phyloP scores from a whole-genome alignment of 2,113 vertebrate genomes.

The Amphiprion percula region DNA sequence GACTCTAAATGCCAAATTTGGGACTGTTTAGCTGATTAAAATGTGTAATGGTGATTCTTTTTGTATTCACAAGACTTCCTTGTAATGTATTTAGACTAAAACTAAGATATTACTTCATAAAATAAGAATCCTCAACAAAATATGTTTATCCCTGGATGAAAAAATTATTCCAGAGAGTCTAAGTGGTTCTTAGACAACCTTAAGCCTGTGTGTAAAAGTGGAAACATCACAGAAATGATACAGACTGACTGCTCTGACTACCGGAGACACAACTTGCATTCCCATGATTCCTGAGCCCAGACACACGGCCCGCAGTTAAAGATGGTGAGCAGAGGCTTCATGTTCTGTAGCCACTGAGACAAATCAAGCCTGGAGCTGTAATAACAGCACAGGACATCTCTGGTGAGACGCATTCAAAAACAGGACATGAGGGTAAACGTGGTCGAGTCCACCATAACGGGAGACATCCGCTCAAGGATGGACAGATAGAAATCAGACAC shows the following conservation, averaged over 20 bases:
- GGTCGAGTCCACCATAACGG: conserved; percentile 42
- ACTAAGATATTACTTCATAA: neutral
- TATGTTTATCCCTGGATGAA: conserved; percentile 2
- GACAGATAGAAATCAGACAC: conserved; percentile 8
- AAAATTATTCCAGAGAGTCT: neutral
- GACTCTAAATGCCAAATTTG: neutral
- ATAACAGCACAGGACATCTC: conserved; percentile 50
- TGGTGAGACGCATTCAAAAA: conserved; percentile 39
- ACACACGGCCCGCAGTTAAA: conserved; percentile 3
- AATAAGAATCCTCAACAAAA: conserved; percentile 2
- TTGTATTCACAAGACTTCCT: neutral
- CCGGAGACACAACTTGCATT: conserved; percentile 50
- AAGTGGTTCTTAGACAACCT: conserved; percentile 5
- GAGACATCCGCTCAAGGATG: conserved; percentile 38
- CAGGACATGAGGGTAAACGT: conserved; percentile 56
- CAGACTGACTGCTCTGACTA: conserved; percentile 35
- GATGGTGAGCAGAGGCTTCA: conserved; percentile 12
- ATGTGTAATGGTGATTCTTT: conserved; percentile 1
- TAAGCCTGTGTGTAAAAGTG: conserved; percentile 12
- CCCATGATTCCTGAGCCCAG: conserved; percentile 45
- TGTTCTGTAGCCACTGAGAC: conserved; percentile 38
- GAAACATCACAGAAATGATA: conserved; percentile 35
- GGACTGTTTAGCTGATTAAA: neutral
- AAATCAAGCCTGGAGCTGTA: conserved; percentile 51
- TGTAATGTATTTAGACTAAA: neutral